phyloP scores from a whole-genome alignment of 2,797 vertebrate genomes.

The Lacerta agilis region DNA sequence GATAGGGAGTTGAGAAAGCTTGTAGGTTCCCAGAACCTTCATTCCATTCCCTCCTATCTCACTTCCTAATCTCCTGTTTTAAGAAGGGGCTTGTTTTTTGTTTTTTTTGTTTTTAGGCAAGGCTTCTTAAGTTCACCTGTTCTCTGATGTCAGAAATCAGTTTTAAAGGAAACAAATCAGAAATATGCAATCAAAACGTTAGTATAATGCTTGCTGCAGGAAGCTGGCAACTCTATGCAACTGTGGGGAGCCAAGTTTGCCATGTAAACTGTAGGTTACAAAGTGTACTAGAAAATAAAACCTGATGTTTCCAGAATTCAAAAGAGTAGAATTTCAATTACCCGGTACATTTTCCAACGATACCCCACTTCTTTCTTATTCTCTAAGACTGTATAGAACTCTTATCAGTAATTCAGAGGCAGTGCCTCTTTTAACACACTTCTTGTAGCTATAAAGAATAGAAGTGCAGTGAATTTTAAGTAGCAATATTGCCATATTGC shows the following conservation, averaged over 20 bases:
- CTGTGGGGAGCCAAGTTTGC: conserved; percentile 36
- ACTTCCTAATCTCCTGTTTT: conserved; percentile 44
- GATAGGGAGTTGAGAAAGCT: neutral
- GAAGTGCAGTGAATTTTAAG: conserved; percentile 1
- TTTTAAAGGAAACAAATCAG: conserved; percentile 49
- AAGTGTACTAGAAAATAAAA: conserved; percentile 46
- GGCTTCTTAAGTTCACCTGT: conserved; percentile 59
- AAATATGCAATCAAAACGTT: conserved; percentile 51
- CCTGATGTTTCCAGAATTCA: conserved; percentile 58
- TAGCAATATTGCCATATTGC: neutral
- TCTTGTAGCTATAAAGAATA: neutral
- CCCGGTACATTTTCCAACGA: conserved; percentile 52
- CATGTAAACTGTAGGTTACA: conserved; percentile 53
- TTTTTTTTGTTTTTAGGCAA: conserved; percentile 1
- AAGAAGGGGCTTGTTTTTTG: neutral
- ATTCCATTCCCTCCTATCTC: neutral
- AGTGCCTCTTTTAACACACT: neutral
- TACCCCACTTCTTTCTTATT: conserved; percentile 54
- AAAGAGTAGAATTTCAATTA: conserved; percentile 63
- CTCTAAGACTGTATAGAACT: conserved; percentile 3
- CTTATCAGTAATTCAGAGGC: conserved; percentile 15
- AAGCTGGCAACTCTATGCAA: conserved; percentile 49
- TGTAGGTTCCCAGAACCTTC: neutral
- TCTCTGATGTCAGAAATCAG: conserved; percentile 49
- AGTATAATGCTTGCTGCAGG: conserved; percentile 52